Base-by-base conservation (phyloP, 2,113 vertebrate species). In the Pyrgilauda ruficollis region DNA sequence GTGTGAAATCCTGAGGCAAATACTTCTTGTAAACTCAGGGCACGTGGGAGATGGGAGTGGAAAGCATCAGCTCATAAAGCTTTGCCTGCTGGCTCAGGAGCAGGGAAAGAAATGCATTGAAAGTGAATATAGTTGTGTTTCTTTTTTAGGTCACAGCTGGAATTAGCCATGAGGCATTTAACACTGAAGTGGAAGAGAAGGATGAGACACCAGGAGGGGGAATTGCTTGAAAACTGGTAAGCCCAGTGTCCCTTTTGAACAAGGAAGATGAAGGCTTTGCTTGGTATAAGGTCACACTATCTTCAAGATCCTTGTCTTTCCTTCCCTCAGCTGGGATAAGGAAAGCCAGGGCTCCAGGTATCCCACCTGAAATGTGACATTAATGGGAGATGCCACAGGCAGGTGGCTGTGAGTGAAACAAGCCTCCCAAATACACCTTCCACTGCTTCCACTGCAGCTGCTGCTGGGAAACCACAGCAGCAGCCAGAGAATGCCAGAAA, bases 61-160 rank as follows among this genome's bases (percentile, higher is more conserved):
- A 73, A 90, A 87, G 50, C 28, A 46, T 15, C 53, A 74, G 52
- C 75, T 91, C 55, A 10, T 59, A 50, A 93, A 80, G 68, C 27
- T 91, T 69, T 85, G 75, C 59, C 47, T 85, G 49, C 52, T 94
- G 92, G 61, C 72, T 88, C 52, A 10, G 64, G 41, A 85, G 24
- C 56, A 61, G 64, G 43, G 64, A 59, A 72, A 70, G 67, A 52
- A 82, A 61, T 49, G 23, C 44, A 68, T 43, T 43, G 13, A 52
- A 20, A 46, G 73, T 27, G 9, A 91, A 69, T 49, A 4, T 47
- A 44, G 47, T 53, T 87, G 46, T 31, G 47, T 58, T 59, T 89
- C 58, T 49, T 80, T 82, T 92, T 82, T 74, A 82, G 74, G 78
- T 80, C 94, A 77, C 43, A 68, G 74, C 50, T 95, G 93, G 90